Evolutionary conservation across 2,888 invertebrate genomes (phyloP).

Genomic region (Parnassius orleans): DNA sequence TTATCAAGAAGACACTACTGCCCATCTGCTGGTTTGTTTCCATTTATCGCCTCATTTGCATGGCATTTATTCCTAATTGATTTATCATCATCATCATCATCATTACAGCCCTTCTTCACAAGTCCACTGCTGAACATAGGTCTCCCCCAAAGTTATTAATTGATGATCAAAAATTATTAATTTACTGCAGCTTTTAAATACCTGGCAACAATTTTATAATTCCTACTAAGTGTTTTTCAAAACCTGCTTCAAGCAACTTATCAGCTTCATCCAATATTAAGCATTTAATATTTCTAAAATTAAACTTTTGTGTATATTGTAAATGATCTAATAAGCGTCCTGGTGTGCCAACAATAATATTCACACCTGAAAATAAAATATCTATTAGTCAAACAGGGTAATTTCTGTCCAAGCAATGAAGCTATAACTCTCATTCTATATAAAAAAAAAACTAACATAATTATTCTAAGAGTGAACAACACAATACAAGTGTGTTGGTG

Average conservation of each 20-base stretch:
- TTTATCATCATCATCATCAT: too few relatives aligned
- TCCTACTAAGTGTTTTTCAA: slow-evolving; percentile 96
- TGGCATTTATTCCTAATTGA: too few relatives aligned
- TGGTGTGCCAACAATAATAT: slow-evolving; percentile 97
- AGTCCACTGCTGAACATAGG: too few relatives aligned
- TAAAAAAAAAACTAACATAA: not conserved
- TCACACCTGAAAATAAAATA: slow-evolving; percentile 82
- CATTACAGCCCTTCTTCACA: too few relatives aligned
- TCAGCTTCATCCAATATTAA: slow-evolving; percentile 98
- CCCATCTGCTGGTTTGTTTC: too few relatives aligned
- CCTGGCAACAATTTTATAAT: slow-evolving; percentile 92
- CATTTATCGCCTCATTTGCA: too few relatives aligned
- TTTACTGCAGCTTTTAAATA: not conserved
- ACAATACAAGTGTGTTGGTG: too few relatives aligned
- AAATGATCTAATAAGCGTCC: slow-evolving; percentile 96
- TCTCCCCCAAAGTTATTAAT: too few relatives aligned
- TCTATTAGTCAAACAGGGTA: not conserved
- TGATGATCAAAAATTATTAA: too few relatives aligned
- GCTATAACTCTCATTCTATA: not conserved
- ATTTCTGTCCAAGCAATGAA: not conserved
- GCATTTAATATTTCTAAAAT: slow-evolving; percentile 93
- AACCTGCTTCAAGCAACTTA: slow-evolving; percentile 96
- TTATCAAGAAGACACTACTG: too few relatives aligned
- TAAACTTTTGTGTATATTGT: slow-evolving; percentile 92
- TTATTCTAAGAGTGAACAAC: too few relatives aligned